Evolutionary conservation across 2,113 vertebrate genomes (phyloP).

Genomic region (Pycnonotus jocosus): DNA sequence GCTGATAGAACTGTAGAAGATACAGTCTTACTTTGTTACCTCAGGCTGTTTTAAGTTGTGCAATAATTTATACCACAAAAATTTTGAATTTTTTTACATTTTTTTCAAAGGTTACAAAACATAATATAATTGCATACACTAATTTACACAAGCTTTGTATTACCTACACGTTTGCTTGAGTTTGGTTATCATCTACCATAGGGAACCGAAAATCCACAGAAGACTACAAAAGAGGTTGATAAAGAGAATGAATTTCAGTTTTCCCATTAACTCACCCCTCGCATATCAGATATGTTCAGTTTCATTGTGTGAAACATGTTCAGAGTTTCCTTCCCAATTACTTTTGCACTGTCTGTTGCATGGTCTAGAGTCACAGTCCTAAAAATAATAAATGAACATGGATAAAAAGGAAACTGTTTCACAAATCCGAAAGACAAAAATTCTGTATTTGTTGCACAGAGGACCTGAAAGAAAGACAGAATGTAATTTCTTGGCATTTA

Average conservation of each 20-base stretch:
- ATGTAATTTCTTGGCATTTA: neutral
- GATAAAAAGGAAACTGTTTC: neutral
- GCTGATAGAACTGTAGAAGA: neutral
- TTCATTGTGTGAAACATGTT: slow-evolving; percentile 93
- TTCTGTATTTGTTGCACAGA: neutral
- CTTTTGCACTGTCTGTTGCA: slow-evolving; percentile 85
- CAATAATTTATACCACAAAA: neutral
- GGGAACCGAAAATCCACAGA: neutral
- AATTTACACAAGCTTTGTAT: neutral
- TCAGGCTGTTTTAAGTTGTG: neutral
- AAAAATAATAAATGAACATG: neutral
- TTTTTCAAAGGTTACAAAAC: neutral
- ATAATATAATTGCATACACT: neutral
- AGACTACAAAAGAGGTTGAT: neutral
- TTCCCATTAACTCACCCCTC: slow-evolving; percentile 79
- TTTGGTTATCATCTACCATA: neutral
- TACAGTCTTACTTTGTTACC: neutral
- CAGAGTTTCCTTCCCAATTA: slow-evolving; percentile 86
- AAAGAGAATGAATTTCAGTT: neutral
- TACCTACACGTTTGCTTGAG: neutral
- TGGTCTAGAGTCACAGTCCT: slow-evolving; percentile 90
- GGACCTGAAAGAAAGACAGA: neutral
- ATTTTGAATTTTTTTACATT: neutral
- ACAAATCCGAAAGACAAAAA: neutral
- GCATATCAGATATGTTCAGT: slow-evolving; percentile 87